Conservation (phyloP, 2,888 invertebrate genomes). For the Agrotis ipsilon region DNA sequence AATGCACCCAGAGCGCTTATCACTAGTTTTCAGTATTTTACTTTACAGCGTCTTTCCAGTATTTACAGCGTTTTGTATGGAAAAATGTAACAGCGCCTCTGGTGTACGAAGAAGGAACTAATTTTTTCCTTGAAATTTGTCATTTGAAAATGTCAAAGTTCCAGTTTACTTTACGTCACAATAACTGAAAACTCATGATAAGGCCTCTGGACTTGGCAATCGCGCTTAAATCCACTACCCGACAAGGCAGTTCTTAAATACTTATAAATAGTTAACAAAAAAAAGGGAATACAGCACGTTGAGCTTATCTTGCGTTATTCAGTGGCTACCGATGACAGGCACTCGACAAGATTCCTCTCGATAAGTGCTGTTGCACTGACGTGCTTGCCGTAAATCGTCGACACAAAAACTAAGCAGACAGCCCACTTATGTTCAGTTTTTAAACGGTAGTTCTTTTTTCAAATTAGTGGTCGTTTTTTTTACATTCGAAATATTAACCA, state of each 20-base stretch:
- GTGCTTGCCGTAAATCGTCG: conserved; percentile 46
- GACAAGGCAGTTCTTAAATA: background rate
- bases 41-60: no score
- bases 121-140: no score
- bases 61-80: no score
- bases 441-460: conserved; percentile 1
- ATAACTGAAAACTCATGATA: no score
- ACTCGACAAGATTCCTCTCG: conserved; percentile 51
- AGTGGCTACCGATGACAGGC: conserved; percentile 65
- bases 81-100: no score
- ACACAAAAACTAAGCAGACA: conserved; percentile 39
- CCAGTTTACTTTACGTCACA: no score
- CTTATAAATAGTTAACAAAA: conserved; percentile 7
- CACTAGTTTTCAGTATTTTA: no score
- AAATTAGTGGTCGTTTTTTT: background rate
- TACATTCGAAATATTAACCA: conserved; percentile 25
- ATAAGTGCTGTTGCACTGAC: conserved; percentile 44
- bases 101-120: no score
- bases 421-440: conserved; percentile 20
- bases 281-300: conserved; percentile 27
- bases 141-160: no score
- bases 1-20: background rate
- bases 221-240: background rate
- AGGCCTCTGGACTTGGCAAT: background rate
- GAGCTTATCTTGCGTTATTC: conserved; percentile 49